A percentile compares a stretch with the other conserved stretches of the same genome.
phyloP scores from a whole-genome alignment of 2,113 vertebrate species.

The Thunnus maccoyii region DNA sequence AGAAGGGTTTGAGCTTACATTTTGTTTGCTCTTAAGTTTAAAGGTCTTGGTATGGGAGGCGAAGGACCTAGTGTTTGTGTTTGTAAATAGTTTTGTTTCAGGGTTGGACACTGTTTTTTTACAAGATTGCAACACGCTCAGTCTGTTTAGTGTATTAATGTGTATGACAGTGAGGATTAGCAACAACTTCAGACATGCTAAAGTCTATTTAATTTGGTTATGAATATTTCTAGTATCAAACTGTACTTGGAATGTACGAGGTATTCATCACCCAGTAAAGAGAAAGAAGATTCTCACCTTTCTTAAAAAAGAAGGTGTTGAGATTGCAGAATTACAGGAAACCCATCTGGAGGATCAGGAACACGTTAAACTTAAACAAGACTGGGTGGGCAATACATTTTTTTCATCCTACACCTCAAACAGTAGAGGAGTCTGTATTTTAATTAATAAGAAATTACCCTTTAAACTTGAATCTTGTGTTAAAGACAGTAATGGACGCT shows the following conservation, averaged over 20 bases:
- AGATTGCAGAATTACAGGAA: background rate
- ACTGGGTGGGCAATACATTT: background rate
- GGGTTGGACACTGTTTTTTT: no score
- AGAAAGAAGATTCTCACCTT: background rate
- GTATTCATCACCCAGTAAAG: background rate
- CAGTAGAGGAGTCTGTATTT: background rate
- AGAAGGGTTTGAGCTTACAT: no score
- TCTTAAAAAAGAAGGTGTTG: background rate
- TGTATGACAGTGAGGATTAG: background rate
- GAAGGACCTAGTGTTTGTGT: no score
- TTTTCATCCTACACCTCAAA: background rate
- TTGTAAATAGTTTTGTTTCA: no score
- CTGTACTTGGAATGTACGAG: background rate
- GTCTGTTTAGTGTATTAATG: no score
- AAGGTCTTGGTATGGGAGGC: no score
- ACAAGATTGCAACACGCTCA: no score
- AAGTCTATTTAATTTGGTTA: background rate
- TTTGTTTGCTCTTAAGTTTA: no score
- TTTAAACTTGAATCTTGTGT: background rate
- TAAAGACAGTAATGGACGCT: background rate
- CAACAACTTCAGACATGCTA: background rate
- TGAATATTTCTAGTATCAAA: background rate
- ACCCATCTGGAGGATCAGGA: background rate
- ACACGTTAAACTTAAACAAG: background rate
- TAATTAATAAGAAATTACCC: background rate